phyloP scores from a whole-genome alignment of 2,888 invertebrate genomes.

The Drosophila ustulata region DNA sequence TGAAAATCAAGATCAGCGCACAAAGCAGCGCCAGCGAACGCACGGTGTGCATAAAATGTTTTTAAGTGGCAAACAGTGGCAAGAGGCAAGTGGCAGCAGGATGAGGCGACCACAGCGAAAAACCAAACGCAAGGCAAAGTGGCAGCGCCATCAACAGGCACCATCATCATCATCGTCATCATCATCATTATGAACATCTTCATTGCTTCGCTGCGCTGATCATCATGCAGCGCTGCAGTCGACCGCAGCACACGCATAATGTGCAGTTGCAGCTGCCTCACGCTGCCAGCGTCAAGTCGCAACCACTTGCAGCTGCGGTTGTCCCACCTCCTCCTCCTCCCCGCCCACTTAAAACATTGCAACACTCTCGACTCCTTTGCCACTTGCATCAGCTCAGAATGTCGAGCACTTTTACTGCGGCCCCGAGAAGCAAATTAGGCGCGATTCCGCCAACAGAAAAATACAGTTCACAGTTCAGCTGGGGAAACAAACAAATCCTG shows the following conservation, averaged over 20 bases:
- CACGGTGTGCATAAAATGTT: slow-evolving; percentile 59
- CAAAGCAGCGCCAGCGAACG: slow-evolving; percentile 15
- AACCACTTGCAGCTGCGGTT: slow-evolving; percentile 43
- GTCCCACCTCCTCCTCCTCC: background rate
- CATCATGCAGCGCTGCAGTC: slow-evolving; percentile 16
- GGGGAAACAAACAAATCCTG: background rate
- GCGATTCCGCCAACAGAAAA: slow-evolving; percentile 10
- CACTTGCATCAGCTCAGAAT: slow-evolving; percentile 24
- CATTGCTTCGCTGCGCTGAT: slow-evolving; percentile 12
- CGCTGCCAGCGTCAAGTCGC: slow-evolving; percentile 12
- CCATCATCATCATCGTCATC: slow-evolving; percentile 10
- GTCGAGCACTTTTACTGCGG: slow-evolving; percentile 31
- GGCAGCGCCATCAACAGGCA: slow-evolving; percentile 26
- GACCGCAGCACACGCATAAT: slow-evolving; percentile 58
- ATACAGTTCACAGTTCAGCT: slow-evolving; percentile 10
- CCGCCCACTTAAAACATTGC: background rate
- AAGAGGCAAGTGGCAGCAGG: slow-evolving; percentile 8
- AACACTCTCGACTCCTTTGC: background rate
- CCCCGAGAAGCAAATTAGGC: slow-evolving; percentile 27
- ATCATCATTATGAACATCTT: slow-evolving; percentile 11
- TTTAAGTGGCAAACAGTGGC: slow-evolving; percentile 44
- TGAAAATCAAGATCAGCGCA: slow-evolving; percentile 63
- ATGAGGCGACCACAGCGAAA: slow-evolving; percentile 12
- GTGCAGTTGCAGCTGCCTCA: slow-evolving; percentile 33
- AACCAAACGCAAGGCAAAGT: slow-evolving; percentile 24